Base-by-base conservation (phyloP, 2,113 vertebrate genomes). In the Barbus barbus region DNA sequence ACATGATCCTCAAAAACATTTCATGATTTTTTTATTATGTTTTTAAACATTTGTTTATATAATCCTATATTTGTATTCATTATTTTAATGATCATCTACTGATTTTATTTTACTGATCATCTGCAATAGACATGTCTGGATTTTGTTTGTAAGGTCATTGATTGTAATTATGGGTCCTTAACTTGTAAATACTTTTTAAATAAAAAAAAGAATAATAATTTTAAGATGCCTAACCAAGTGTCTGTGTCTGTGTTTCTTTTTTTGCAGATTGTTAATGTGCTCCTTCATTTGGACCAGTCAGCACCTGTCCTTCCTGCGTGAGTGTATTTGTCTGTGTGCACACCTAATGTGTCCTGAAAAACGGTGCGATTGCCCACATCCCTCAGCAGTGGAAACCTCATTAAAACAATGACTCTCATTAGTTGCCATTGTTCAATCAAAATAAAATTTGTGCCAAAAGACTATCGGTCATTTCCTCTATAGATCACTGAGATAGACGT, bases 381-480 rank as follows among this genome's bases (percentile, higher is more conserved):
- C 83, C 77, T 65, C 78, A 83, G 69, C 46, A 86, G 82, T 85
- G 73, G 77, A 84, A 24, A 8, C 63, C 82, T 77, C 73, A 78
- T 79, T 31, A 81, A 69, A 78, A 88, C 85, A 88, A 88, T 87
- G 90, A 81, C 56, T 44, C 60, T 86, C 77, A 89, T 87, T 81
- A 85, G 84, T 65, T 84, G 87, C 85, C 83, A 87, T 90, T 86
- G 91, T 91, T 90, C 90, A 89, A 86, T 90, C 88, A 90, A 90
- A 91, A 85, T 44, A 89, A 87, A 93, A 93, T 89, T 86, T 93
- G 93, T 94, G 93, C 93, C 93, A 94, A 93, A 93, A 87, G 84
- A 86, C 87, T 86, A 81, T 83, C 28, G 48, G 72, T 85, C 48
- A 81, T 85, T 79, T 82, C 82, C 9, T 20, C 74, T 65, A 63